Percentiles rank a stretch among this genome's conserved stretches.
phyloP scores from a whole-genome alignment of 2,113 vertebrate genomes.

The Trinectes maculatus region DNA sequence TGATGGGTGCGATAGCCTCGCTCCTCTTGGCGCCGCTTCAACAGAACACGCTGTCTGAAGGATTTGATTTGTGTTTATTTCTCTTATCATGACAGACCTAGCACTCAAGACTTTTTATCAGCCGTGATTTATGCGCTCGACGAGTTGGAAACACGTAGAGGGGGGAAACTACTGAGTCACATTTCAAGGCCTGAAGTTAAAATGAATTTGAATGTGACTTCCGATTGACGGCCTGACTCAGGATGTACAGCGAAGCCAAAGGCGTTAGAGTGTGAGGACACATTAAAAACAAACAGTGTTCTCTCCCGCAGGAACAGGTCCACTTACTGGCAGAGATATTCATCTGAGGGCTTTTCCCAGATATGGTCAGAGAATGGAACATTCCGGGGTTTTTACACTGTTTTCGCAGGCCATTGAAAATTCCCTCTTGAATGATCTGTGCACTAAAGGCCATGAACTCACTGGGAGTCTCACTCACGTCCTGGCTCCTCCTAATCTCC shows the following conservation, averaged over 20 bases:
- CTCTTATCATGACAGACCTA: background rate
- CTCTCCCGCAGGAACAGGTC: conserved; percentile 4
- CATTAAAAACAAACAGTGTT: conserved; percentile 3
- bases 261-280: background rate
- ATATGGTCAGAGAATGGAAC: conserved; percentile 11
- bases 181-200: background rate
- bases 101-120: background rate
- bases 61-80: conserved; percentile 1
- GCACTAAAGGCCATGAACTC: background rate
- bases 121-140: too few species aligned
- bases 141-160: too few species aligned
- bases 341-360: conserved; percentile 5
- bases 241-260: background rate
- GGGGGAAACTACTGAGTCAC: background rate
- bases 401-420: conserved; percentile 7
- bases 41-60: background rate
- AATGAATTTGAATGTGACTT: conserved; percentile 5
- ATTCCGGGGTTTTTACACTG: conserved; percentile 8
- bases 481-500: conserved; percentile 47
- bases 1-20: background rate
- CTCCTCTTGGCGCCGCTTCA: background rate
- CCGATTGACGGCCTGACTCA: background rate
- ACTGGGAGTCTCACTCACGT: background rate
- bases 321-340: conserved; percentile 11
- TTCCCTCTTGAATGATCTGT: background rate